phyloP scores from a whole-genome alignment of 2,888 invertebrate species.

The Chrysolina oricalcia region DNA sequence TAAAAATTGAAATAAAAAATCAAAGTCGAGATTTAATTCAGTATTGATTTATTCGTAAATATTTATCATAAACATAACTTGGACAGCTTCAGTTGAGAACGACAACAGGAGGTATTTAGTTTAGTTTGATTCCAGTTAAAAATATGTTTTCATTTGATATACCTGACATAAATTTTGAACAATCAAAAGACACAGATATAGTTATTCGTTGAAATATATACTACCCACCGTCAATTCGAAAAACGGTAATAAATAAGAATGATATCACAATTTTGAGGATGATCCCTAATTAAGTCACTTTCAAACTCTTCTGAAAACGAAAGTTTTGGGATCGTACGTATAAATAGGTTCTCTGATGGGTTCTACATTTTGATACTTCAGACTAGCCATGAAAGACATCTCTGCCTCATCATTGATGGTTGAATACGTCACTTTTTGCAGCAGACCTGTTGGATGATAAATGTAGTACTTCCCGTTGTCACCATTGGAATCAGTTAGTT shows the following conservation, averaged over 20 bases:
- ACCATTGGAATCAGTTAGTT: slow-evolving; percentile 52
- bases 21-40: no score
- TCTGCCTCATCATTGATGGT: slow-evolving; percentile 74
- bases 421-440: slow-evolving; percentile 78
- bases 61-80: no score
- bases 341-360: slow-evolving; percentile 78
- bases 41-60: no score
- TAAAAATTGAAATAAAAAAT: no score
- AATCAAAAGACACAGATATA: no score
- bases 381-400: slow-evolving; percentile 79
- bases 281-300: neutral
- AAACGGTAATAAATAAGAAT: neutral
- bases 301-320: slow-evolving; percentile 39
- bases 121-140: no score
- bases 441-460: slow-evolving; percentile 77
- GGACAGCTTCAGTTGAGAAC: no score
- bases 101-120: no score
- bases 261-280: neutral
- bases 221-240: no score
- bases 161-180: no score
- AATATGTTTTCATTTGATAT: no score
- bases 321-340: slow-evolving; percentile 69
- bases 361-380: slow-evolving; percentile 78
- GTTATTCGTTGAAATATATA: no score
- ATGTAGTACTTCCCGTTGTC: slow-evolving; percentile 78